Conservation (phyloP, 2,888 invertebrate genomes). For the Athalia circularis region DNA sequence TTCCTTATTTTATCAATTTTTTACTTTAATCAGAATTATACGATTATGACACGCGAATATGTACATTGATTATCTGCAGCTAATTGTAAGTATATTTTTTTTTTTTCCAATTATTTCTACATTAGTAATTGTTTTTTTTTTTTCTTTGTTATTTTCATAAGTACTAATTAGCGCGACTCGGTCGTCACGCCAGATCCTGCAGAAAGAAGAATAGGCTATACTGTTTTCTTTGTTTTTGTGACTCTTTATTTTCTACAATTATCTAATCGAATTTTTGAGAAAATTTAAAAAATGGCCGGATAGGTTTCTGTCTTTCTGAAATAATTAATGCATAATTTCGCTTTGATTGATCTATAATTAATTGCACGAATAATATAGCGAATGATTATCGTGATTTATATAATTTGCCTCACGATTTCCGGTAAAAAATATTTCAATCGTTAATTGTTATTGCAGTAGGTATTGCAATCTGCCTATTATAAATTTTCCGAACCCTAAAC, state of each 20-base stretch:
- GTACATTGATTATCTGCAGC: constrained; percentile 36
- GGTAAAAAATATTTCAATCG: too few relatives aligned
- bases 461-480: not conserved
- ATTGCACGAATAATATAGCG: too few relatives aligned
- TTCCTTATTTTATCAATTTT: not conserved
- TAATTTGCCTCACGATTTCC: too few relatives aligned
- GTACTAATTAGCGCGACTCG: constrained; percentile 26
- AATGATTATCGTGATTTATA: too few relatives aligned
- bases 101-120: not conserved
- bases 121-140: not conserved
- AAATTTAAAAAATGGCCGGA: too few relatives aligned
- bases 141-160: constrained; percentile 1
- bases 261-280: too few relatives aligned
- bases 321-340: too few relatives aligned
- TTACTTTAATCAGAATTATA: constrained; percentile 1
- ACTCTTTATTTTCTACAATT: too few relatives aligned
- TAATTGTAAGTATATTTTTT: not conserved
- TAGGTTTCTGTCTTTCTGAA: too few relatives aligned
- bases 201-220: constrained; percentile 3
- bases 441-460: too few relatives aligned
- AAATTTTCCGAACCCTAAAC: not conserved
- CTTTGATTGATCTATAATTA: too few relatives aligned
- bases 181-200: constrained; percentile 7
- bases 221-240: too few relatives aligned
- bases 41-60: constrained; percentile 12